Evolutionary conservation across 2,888 invertebrate genomes (phyloP).

Genomic region (Drosophila anomalata): DNA sequence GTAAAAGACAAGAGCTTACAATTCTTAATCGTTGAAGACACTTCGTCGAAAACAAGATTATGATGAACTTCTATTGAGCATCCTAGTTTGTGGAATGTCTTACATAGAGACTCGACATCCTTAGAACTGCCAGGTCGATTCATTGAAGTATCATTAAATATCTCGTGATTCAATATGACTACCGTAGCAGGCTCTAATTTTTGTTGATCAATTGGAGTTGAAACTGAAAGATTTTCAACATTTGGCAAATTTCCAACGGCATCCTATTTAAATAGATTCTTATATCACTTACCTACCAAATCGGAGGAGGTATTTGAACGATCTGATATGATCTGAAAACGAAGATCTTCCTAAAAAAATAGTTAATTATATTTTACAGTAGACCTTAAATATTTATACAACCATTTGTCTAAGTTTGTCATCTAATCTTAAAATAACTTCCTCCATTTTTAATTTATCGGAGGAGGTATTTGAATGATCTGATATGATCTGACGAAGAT

Average conservation of each 20-base stretch:
- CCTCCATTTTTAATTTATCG: no score
- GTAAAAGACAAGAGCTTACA: background rate
- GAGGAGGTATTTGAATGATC: no score
- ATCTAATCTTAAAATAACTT: no score
- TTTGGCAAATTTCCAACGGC: background rate
- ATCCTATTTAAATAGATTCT: background rate
- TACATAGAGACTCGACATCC: background rate
- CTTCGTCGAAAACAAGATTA: background rate
- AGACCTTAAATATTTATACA: no score
- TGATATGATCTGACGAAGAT: no score
- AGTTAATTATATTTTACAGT: no score
- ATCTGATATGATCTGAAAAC: no score
- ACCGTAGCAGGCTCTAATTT: conserved; percentile 3
- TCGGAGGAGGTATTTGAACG: no score
- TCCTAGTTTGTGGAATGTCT: background rate
- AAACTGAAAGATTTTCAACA: background rate
- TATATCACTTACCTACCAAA: no score
- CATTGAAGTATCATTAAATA: background rate
- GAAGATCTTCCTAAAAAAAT: no score
- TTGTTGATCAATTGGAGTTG: background rate
- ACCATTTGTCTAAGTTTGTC: no score
- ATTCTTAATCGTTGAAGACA: background rate
- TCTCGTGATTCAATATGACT: conserved; percentile 7
- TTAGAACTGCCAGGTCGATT: background rate
- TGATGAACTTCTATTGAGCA: background rate